These are phyloP conservation scores for Phengaris arion DNA, from an alignment of 2,888 invertebrate species.

Conservation along the genomic window DNA sequence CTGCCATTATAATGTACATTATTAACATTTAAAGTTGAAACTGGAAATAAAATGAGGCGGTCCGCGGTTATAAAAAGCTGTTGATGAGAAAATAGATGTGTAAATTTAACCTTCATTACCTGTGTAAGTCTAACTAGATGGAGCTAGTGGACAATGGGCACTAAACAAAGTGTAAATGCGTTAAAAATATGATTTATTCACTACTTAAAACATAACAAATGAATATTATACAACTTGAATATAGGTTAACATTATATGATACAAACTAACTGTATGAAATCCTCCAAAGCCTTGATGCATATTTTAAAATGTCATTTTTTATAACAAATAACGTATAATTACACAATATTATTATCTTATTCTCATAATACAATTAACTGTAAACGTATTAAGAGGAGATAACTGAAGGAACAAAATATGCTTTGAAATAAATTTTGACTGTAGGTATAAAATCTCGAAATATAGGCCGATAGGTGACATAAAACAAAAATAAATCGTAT, in stretches of 20 bases:
- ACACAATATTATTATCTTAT: not conserved
- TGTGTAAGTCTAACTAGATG: not conserved
- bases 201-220: not conserved
- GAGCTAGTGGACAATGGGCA: not conserved
- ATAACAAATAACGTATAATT: not conserved
- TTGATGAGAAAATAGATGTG: not conserved
- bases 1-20: not conserved
- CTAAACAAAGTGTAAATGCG: not conserved
- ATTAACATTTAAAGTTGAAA: conserved; percentile 3
- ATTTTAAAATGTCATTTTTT: not conserved
- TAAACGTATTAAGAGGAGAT: not conserved
- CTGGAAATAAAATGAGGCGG: not conserved
- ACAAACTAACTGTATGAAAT: not conserved
- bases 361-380: not conserved
- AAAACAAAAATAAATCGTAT: not conserved
- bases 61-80: not conserved
- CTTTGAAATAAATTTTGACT: not conserved
- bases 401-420: not conserved
- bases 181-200: not conserved
- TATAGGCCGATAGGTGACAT: not conserved
- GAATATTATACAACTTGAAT: not conserved
- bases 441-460: not conserved
- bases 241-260: not conserved
- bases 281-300: not conserved
- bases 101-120: not conserved